Evolutionary conservation across 2,797 vertebrate genomes (phyloP).

Genomic region (Chelon labrosus): DNA sequence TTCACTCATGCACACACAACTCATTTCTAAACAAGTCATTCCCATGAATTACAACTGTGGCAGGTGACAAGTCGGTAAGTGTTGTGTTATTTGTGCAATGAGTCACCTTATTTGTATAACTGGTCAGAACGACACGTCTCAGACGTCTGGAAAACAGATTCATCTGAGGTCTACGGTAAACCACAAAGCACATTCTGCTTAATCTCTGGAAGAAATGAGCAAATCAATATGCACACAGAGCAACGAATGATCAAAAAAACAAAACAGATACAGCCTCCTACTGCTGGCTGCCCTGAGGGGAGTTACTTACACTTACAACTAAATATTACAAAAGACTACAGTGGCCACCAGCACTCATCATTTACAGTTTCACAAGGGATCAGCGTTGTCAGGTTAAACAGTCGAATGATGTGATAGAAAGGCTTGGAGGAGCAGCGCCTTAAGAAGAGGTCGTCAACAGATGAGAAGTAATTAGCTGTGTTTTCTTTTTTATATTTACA

Average conservation of each 20-base stretch:
- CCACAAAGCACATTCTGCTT: neutral
- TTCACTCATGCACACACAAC: neutral
- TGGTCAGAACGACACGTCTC: neutral
- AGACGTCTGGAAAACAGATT: neutral
- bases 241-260: neutral
- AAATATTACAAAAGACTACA: constrained; percentile 12
- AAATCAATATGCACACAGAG: constrained; percentile 32
- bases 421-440: neutral
- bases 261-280: neutral
- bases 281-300: constrained; percentile 17
- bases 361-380: constrained; percentile 35
- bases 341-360: constrained; percentile 28
- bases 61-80: neutral
- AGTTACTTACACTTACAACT: constrained; percentile 6
- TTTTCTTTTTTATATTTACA: no score
- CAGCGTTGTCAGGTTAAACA: constrained; percentile 29
- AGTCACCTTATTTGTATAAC: neutral
- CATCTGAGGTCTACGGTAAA: neutral
- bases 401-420: constrained; percentile 16
- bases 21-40: neutral
- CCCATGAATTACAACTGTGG: neutral
- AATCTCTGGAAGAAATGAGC: constrained; percentile 5
- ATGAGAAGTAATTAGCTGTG: no score
- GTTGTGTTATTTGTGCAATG: neutral
- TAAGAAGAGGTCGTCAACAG: neutral